These are phyloP conservation scores for Bovichtus variegatus DNA, from an alignment of 2,797 vertebrate species.

Conservation along the genomic window DNA sequence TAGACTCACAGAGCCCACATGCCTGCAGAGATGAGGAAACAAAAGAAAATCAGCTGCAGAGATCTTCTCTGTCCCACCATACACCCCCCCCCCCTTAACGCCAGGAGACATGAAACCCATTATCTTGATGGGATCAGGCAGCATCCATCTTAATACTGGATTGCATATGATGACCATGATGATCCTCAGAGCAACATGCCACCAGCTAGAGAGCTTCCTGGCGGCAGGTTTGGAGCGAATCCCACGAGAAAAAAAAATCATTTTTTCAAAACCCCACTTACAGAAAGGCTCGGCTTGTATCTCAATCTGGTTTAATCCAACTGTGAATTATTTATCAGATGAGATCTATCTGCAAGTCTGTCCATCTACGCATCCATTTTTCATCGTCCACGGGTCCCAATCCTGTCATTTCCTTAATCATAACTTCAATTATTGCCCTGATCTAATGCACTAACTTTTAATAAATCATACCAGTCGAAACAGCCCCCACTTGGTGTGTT, in stretches of 20 bases:
- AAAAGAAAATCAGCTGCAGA: conserved; percentile 61
- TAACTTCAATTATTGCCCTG: conserved; percentile 49
- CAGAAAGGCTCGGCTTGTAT: conserved; percentile 13
- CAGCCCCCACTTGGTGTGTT: conserved; percentile 42
- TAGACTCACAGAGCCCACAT: conserved; percentile 34
- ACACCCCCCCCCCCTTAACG: neutral
- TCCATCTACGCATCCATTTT: conserved; percentile 48
- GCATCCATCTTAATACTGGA: conserved; percentile 64
- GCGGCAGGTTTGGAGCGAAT: conserved; percentile 17
- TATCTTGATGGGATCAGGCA: conserved; percentile 74
- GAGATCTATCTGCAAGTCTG: conserved; percentile 32
- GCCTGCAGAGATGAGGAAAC: conserved; percentile 63
- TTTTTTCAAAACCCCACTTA: neutral
- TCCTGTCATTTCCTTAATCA: conserved; percentile 66
- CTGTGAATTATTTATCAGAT: conserved; percentile 62
- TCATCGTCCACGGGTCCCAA: conserved; percentile 32
- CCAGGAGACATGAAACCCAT: conserved; percentile 73
- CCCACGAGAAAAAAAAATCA: conserved; percentile 6
- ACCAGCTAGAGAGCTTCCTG: conserved; percentile 34
- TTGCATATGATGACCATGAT: conserved; percentile 57
- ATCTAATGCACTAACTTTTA: conserved; percentile 71
- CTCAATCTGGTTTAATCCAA: conserved; percentile 52
- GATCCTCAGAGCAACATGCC: conserved; percentile 50
- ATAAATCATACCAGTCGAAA: conserved; percentile 63
- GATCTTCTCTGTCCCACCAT: conserved; percentile 28